These are phyloP conservation scores for Mercenaria mercenaria DNA, from an alignment of 1,140 invertebrate species.

Conservation along the genomic window DNA sequence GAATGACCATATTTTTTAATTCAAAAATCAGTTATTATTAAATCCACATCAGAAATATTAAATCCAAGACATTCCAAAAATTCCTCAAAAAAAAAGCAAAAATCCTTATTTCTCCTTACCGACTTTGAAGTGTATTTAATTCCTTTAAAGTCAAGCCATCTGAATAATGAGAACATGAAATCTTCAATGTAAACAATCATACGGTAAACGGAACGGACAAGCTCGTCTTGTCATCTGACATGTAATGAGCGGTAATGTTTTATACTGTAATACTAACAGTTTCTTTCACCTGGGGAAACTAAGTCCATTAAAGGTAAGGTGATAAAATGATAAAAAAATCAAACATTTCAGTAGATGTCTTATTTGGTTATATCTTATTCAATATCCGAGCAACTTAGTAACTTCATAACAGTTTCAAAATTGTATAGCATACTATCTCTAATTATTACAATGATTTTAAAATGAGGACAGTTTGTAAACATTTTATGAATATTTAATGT, in stretches of 20 bases:
- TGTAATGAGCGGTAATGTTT: background rate
- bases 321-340: background rate
- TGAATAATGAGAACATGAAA: background rate
- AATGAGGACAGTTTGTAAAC: no score
- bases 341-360: background rate
- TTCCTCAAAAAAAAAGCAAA: background rate
- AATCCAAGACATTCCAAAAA: background rate
- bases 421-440: no score
- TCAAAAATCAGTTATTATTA: background rate
- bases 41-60: no score
- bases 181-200: slow-evolving; percentile 12
- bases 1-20: no score
- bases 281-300: background rate
- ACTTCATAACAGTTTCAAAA: no score
- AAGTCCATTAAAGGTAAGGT: background rate
- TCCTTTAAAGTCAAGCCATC: slow-evolving; percentile 14
- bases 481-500: no score
- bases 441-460: no score
- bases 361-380: background rate
- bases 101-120: background rate
- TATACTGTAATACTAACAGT: background rate
- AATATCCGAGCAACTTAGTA: background rate
- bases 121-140: background rate
- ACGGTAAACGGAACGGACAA: background rate
- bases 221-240: background rate